Base-by-base conservation (phyloP, 2,113 vertebrate species). In the Illadopsis cleaveri region DNA sequence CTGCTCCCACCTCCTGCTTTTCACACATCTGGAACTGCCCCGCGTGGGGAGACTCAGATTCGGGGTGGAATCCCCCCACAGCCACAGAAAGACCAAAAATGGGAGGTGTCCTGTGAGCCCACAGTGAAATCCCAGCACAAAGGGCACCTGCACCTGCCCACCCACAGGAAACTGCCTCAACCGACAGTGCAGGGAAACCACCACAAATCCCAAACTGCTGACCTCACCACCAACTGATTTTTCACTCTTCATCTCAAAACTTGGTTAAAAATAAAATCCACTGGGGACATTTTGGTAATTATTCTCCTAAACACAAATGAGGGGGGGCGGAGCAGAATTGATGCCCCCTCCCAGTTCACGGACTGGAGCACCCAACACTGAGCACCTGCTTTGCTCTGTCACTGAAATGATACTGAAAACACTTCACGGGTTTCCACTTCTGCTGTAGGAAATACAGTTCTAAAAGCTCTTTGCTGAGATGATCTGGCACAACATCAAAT, bases 201-300 rank as follows among this genome's bases (percentile, higher is more conserved):
- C 15, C 37, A 37, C 72, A 53, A 45, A 65, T 10, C 89, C 53
- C 89, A 6, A 4, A 37, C 45, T 2, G 1, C 90, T 81, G n/a
- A 57, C 42, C 58, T 58, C 7, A 50, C 31, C 5, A 1, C 12
- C 42, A 28, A 5, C 0, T 35, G 68, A 10, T 12, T n/a, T 81
- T 66, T 78, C 82, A 73, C 40, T 22, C 50, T 57, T 93, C 58
- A 54, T 83, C 75, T 93, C 93, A 91, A 45, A 95, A 94, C 70
- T 57, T 44, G 28, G n/a, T 27, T 72, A 20, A 57, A 84, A 87
- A 53, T 50, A 37, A 50, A 73, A 66, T 15, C 31, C 45, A 60
- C 58, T 1, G 0, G 19, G 2, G 10, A 48, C 23, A 18, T 27
- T 89, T 71, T 20, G 57, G 61, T 64, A 62, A 82, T 72, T 45